These are phyloP conservation scores for cat (Felis catus) DNA, from an alignment of 2,113 vertebrate genomes.

Conservation along the genomic window DNA sequence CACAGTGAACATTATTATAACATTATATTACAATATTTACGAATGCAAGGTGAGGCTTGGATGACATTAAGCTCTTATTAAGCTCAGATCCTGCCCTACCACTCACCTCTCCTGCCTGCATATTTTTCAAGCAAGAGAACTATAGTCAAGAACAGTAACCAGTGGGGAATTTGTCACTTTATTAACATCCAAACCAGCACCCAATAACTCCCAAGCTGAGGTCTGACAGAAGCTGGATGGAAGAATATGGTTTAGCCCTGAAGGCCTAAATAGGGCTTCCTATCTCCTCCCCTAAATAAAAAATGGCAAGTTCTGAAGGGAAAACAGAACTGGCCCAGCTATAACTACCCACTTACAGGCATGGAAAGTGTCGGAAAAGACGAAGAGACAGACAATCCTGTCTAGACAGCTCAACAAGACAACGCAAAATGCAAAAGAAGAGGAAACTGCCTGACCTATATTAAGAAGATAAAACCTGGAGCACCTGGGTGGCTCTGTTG, in stretches of 20 bases:
- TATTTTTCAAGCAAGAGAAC: constrained; percentile 1
- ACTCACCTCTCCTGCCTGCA: neutral
- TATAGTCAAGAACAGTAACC: neutral
- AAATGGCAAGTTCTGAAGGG: neutral
- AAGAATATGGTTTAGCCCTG: neutral
- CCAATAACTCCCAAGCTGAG: neutral
- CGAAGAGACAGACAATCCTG: neutral
- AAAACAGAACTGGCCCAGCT: neutral
- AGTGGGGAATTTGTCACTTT: constrained; percentile 10
- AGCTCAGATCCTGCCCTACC: neutral
- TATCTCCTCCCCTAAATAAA: neutral
- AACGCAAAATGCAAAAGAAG: neutral
- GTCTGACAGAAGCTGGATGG: neutral
- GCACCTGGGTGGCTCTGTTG: too few species aligned
- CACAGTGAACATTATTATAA: neutral
- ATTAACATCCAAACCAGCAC: neutral
- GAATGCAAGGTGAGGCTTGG: constrained; percentile 1
- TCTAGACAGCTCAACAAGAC: neutral
- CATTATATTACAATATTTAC: neutral
- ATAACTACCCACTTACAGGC: neutral
- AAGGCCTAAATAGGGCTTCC: neutral
- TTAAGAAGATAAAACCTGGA: neutral
- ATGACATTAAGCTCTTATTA: neutral
- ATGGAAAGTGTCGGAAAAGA: neutral
- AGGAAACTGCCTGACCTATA: neutral